Conservation (phyloP, 2,113 vertebrate genomes). For the Lichenostomus cassidix region DNA sequence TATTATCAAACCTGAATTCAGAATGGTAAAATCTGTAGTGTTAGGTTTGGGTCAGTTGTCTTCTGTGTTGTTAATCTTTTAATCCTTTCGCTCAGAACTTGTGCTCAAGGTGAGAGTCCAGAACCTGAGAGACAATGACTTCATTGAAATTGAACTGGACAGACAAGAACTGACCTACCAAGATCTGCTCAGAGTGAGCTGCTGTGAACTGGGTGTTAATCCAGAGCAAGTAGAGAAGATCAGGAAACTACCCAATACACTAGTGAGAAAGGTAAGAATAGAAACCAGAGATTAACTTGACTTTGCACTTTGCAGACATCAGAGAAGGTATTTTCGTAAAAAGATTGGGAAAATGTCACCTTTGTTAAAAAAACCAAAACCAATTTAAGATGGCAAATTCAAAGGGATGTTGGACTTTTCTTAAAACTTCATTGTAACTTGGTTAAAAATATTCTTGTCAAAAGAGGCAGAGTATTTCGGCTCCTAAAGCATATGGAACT, state of each 20-base stretch:
- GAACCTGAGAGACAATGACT: constrained; percentile 85
- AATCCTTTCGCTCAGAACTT: constrained; percentile 73
- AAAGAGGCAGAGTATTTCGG: not conserved
- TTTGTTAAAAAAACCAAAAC: not conserved
- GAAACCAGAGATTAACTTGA: not conserved
- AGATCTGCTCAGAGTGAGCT: constrained; percentile 84
- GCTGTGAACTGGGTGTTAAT: constrained; percentile 82
- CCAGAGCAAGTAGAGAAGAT: constrained; percentile 87
- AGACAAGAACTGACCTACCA: constrained; percentile 86
- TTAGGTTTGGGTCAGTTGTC: not conserved
- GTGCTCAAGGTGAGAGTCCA: constrained; percentile 91
- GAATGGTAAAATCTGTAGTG: not conserved
- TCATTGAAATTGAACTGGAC: constrained; percentile 90
- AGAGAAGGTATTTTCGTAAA: not conserved
- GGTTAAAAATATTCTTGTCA: not conserved
- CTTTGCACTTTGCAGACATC: not conserved
- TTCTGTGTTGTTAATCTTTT: not conserved
- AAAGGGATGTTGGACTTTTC: not conserved
- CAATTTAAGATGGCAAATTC: not conserved
- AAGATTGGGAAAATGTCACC: not conserved
- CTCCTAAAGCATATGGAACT: not conserved
- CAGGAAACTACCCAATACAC: constrained; percentile 89
- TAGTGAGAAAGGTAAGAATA: constrained; percentile 84
- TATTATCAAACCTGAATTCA: not conserved
- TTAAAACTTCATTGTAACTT: not conserved